Percentiles rank a stretch among this genome's conserved stretches.
These are phyloP conservation scores for Euura saliciscinereae DNA, from an alignment of 1,140 invertebrate genomes.

Conservation along the genomic window DNA sequence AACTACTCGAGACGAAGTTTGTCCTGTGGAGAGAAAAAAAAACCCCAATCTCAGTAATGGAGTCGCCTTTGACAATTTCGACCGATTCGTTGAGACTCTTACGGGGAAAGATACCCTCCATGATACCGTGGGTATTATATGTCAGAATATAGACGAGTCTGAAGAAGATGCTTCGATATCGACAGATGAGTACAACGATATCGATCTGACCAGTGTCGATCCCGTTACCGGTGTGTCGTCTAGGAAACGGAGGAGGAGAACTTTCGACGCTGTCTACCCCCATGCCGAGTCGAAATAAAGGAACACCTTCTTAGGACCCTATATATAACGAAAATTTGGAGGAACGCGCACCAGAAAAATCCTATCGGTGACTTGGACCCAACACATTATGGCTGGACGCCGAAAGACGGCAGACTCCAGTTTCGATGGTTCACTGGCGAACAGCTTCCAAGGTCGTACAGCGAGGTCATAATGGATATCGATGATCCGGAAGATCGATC, in stretches of 20 bases:
- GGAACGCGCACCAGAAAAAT: constrained; percentile 20
- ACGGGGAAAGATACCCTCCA: constrained; percentile 43
- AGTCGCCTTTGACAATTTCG: constrained; percentile 43
- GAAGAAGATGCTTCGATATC: constrained; percentile 14
- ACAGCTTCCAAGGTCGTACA: constrained; percentile 21
- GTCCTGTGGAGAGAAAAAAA: constrained; percentile 33
- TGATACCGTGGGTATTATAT: constrained; percentile 45
- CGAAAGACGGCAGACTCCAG: constrained; percentile 16
- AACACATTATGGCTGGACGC: constrained; percentile 18
- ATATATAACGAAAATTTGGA: constrained; percentile 31
- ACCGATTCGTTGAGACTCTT: constrained; percentile 40
- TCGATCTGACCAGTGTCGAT: not conserved
- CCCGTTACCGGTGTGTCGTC: not conserved
- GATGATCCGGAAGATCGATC: constrained; percentile 19
- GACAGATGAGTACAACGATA: not conserved
- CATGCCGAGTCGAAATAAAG: constrained; percentile 22
- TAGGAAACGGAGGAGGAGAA: not conserved
- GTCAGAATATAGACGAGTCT: constrained; percentile 31
- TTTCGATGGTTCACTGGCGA: constrained; percentile 30
- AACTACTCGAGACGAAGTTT: constrained; percentile 19
- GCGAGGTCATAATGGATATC: constrained; percentile 22
- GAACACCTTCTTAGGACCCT: constrained; percentile 23
- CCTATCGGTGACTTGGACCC: constrained; percentile 16
- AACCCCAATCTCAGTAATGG: constrained; percentile 33
- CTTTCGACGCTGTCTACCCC: constrained; percentile 20